phyloP scores from a whole-genome alignment of 1,140 invertebrate genomes.

The Sarcophaga peregrina region DNA sequence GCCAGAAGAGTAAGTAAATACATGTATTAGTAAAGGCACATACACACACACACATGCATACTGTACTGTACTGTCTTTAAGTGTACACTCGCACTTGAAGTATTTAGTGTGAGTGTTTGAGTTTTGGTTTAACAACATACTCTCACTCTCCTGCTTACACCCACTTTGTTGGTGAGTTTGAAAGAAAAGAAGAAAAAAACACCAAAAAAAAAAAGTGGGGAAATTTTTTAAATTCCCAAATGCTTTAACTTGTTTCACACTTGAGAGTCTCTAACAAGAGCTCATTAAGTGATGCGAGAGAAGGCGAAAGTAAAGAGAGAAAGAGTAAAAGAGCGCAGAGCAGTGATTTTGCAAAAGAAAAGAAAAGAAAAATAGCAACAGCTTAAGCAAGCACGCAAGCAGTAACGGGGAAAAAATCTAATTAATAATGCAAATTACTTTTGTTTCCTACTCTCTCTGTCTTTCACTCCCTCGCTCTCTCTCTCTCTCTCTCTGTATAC shows the following conservation, averaged over 20 bases:
- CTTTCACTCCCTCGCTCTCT: too few species aligned
- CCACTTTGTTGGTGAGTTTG: too few species aligned
- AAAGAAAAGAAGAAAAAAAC: neutral
- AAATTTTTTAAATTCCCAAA: neutral
- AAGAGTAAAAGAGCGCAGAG: too few species aligned
- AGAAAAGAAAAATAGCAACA: neutral
- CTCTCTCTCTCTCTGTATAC: too few species aligned
- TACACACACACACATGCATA: neutral
- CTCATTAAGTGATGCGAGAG: constrained; percentile 16
- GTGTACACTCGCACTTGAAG: neutral
- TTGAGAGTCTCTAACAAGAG: constrained; percentile 23
- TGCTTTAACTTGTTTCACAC: neutral
- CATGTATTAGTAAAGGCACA: neutral
- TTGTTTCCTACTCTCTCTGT: neutral
- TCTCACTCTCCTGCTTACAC: too few species aligned
- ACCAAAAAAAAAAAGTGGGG: neutral
- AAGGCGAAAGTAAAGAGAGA: too few species aligned
- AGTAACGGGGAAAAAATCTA: neutral
- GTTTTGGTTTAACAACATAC: too few species aligned
- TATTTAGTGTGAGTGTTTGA: too few species aligned
- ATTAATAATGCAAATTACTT: constrained; percentile 39
- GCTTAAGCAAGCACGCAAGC: neutral
- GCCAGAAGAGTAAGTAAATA: neutral
- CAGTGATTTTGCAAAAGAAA: neutral
- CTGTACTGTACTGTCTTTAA: neutral